phyloP scores from a whole-genome alignment of 2,113 vertebrate genomes.

The Lophotis ruficrista region DNA sequence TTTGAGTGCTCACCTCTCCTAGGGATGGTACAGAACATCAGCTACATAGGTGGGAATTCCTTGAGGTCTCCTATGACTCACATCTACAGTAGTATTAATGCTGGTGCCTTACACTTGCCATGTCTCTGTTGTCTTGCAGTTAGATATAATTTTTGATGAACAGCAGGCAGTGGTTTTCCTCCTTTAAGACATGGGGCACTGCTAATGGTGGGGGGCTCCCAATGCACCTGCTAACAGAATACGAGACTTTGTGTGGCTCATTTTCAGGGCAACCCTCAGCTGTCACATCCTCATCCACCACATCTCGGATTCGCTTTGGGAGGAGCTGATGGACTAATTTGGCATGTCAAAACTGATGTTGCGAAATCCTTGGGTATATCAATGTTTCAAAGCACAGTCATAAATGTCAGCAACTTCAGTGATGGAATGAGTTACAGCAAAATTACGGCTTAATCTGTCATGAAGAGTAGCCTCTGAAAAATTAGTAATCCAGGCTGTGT shows the following conservation, averaged over 20 bases:
- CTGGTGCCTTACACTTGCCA: background rate
- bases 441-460: slow-evolving; percentile 21
- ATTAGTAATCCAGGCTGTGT: background rate
- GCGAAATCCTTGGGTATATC: background rate
- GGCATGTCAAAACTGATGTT: background rate
- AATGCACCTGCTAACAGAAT: background rate
- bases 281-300: background rate
- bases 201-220: background rate
- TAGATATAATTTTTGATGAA: background rate
- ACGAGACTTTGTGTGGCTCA: background rate
- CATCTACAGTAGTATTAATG: background rate
- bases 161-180: rapidly evolving
- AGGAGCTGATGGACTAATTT: background rate
- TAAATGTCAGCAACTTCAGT: background rate
- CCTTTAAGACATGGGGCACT: background rate
- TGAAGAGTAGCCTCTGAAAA: background rate
- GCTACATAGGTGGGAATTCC: background rate
- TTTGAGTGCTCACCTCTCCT: background rate
- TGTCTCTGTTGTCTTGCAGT: background rate
- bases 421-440: background rate
- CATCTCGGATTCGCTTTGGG: rapidly evolving
- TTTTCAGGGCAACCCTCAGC: background rate
- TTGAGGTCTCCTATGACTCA: background rate
- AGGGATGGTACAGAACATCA: background rate
- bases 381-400: background rate